Evolutionary conservation across 1,140 invertebrate species (phyloP), one percentile per base, ranked within the genome.

Genomic region (Parasteatoda tepidariorum): DNA sequence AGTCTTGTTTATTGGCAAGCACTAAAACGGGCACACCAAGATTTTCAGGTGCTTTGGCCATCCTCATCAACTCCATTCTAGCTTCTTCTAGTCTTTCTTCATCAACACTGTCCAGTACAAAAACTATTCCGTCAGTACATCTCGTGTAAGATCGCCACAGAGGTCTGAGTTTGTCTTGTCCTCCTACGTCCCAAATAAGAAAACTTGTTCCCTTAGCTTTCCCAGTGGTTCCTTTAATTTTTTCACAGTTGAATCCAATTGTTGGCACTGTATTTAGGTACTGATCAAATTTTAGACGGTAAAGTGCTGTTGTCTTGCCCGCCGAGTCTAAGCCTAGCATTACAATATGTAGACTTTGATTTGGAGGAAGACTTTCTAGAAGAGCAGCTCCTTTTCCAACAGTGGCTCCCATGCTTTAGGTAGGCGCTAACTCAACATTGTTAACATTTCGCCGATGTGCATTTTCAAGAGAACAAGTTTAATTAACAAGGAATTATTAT

Each of bases 211-310:
- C 93, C 90, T 92, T 92, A 11, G 91, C 89, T 78, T 90, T 89
- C 3, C 92, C 92, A n/a, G 88, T 87, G 24, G 89, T 88, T 22
- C 90, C 91, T 86, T 90, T 93, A 75, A 98, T 95, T 91, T 97
- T 97, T 90, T 99, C 97, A 89, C 97, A 98, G 90, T 99, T 99
- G 90, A 99, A 99, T 64, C 97, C 97, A 85, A 99, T 98, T 1
- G 98, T 99, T 24, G 97, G 97, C 82, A 98, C 96, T 5, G 97
- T 97, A 90, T 97, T 97, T 67, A 98, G 93, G 90, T 98, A 98
- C 89, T 98, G 97, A 89, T 97, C 95, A 88, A 98, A 98, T 90
- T 99, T 99, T 28, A 99, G 92, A 86, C 97, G 92, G 90, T 99
- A 98, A 22, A 99, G 92, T 55, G 97, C 95, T 1, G 97, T 99